A percentile compares a stretch with the other conserved stretches of the same genome.
Conservation (phyloP, 2,888 invertebrate genomes). For the Hypercompe scribonia region DNA sequence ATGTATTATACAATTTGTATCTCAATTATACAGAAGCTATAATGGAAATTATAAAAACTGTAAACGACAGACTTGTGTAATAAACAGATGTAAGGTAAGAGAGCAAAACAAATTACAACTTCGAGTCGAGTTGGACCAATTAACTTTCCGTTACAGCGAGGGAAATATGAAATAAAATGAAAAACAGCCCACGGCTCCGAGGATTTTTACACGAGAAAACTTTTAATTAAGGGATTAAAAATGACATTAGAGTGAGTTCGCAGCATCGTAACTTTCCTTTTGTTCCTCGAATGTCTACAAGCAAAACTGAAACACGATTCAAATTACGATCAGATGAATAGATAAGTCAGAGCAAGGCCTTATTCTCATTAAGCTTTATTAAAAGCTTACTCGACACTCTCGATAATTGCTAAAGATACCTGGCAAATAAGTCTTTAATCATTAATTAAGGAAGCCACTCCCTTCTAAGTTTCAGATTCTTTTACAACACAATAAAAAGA, state of each 20-base stretch:
- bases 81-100: conserved; percentile 78
- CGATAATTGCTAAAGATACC: conserved; percentile 46
- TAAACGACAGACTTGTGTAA: conserved; percentile 73
- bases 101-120: conserved; percentile 84
- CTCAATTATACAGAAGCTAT: conserved; percentile 45
- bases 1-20: neutral
- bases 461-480: conserved; percentile 30
- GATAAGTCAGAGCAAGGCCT: conserved; percentile 53
- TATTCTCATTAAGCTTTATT: conserved; percentile 59
- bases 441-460: conserved; percentile 34
- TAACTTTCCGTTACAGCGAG: conserved; percentile 84
- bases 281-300: conserved; percentile 65
- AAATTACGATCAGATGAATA: conserved; percentile 64
- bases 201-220: conserved; percentile 75
- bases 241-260: conserved; percentile 83
- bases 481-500: conserved; percentile 16
- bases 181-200: conserved; percentile 76
- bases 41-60: conserved; percentile 64
- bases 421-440: conserved; percentile 31
- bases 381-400: conserved; percentile 56
- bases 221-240: conserved; percentile 87
- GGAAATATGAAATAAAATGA: conserved; percentile 85
- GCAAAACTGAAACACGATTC: conserved; percentile 58
- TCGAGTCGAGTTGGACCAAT: conserved; percentile 82
- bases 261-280: conserved; percentile 77